Evolutionary conservation across 2,888 invertebrate species (phyloP).

Genomic region (Biston betularia): DNA sequence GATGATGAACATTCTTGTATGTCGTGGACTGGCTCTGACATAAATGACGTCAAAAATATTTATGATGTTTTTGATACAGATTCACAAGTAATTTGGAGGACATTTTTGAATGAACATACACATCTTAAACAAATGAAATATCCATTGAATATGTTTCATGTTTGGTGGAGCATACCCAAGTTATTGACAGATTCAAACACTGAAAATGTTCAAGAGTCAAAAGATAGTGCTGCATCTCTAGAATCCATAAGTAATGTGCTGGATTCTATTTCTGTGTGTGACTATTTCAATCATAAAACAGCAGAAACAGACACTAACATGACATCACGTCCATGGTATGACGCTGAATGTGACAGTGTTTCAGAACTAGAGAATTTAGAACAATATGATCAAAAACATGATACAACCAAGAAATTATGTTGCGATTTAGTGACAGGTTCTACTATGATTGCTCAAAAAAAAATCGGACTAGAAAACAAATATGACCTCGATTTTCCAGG

Average conservation of each 20-base stretch:
- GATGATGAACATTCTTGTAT: conserved; percentile 75
- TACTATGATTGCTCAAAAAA: conserved; percentile 55
- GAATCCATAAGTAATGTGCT: conserved; percentile 62
- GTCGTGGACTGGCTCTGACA: conserved; percentile 71
- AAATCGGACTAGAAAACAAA: conserved; percentile 50
- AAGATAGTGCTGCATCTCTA: conserved; percentile 46
- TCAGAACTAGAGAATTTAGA: conserved; percentile 68
- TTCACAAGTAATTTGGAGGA: conserved; percentile 47
- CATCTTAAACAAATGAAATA: conserved; percentile 47
- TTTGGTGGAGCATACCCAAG: conserved; percentile 75
- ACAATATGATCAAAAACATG: conserved; percentile 57
- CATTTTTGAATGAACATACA: conserved; percentile 52
- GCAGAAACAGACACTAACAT: conserved; percentile 51
- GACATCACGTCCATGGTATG: conserved; percentile 67
- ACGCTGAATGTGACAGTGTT: conserved; percentile 66
- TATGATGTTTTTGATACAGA: conserved; percentile 40
- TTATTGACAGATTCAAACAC: conserved; percentile 49
- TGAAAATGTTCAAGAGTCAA: conserved; percentile 42
- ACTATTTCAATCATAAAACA: conserved; percentile 53
- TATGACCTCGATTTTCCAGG: conserved; percentile 58
- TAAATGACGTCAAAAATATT: conserved; percentile 50
- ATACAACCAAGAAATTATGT: conserved; percentile 62
- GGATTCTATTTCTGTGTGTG: conserved; percentile 75
- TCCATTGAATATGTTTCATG: conserved; percentile 55
- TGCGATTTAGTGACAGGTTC: conserved; percentile 56